Base-by-base conservation (phyloP, 2,888 invertebrate genomes). In the Congeria kusceri region DNA sequence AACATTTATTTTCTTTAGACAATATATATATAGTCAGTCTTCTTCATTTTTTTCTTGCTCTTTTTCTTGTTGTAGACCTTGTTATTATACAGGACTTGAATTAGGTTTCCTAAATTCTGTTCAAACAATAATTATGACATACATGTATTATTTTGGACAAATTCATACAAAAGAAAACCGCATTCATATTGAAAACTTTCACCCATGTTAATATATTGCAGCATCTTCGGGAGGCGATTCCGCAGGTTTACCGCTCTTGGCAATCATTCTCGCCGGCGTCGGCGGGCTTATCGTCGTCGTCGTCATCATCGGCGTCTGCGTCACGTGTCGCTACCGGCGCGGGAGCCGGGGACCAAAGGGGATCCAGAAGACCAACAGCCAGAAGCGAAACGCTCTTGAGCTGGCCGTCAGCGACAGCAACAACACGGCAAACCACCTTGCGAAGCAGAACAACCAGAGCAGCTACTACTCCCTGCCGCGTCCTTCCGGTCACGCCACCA, bases 261-360 rank as follows among this genome's bases (percentile, higher is more conserved):
- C 86, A 3, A 86, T 91, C 56, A 88, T 92, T 53, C 84, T 91
- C n/a, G 91, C 88, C 1, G 87, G 86, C 11, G 87, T 92, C n/a
- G 91, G 91, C 0, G 90, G 91, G 0, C 77, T 89, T 44, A 74
- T 92, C 53, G 59, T 92, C 49, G 89, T 89, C 46, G 83, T 89
- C 23, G 73, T 90, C 23, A 63, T 83, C 58, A 86, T 92, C 15
- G 86, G 86, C 11, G 66, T 91, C 23, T 89, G 89, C 62, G 83
- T 90, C 74, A 89, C 88, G 47, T 90, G 90, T 44, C 78, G 82
- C 9, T 87, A 87, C 64, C 80, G 83, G 58, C 46, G 82, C 3
- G 76, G 76, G 11, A 83, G 84, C 53, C 53, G 53, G n/a, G 25
- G n/a, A 20, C 53, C 53, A 39, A 39, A 39, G 39, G 15, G 39